These are phyloP conservation scores for Chelidonichthys spinosus DNA, from an alignment of 2,797 vertebrate genomes.

Conservation along the genomic window DNA sequence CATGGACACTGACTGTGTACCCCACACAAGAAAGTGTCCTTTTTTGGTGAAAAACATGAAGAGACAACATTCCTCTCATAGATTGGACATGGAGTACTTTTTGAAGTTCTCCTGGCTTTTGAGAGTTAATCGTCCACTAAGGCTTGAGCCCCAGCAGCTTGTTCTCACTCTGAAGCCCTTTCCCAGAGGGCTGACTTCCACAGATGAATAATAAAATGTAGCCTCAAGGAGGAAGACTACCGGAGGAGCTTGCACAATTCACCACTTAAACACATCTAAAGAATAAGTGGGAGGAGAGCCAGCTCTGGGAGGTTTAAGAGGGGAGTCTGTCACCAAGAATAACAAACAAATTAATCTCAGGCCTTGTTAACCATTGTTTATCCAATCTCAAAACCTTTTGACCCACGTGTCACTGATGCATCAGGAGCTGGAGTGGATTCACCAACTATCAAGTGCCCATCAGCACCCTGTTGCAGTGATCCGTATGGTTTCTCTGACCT, in stretches of 20 bases:
- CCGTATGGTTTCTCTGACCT: conserved; percentile 54
- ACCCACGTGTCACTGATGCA: conserved; percentile 31
- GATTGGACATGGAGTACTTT: conserved; percentile 14
- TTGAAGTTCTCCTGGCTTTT: conserved; percentile 36
- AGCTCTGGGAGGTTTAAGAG: conserved; percentile 24
- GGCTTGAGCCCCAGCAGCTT: conserved; percentile 54
- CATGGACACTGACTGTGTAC: not conserved
- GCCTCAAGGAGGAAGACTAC: conserved; percentile 52
- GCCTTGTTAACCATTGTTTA: conserved; percentile 47
- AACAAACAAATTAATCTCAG: conserved; percentile 52
- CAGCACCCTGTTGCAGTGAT: conserved; percentile 42
- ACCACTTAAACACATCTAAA: conserved; percentile 40
- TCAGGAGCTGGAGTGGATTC: conserved; percentile 40
- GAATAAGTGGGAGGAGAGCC: conserved; percentile 23
- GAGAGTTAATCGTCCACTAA: conserved; percentile 49
- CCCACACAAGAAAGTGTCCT: not conserved
- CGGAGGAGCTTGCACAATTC: conserved; percentile 28
- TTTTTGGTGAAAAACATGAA: conserved; percentile 24
- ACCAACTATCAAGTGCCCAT: conserved; percentile 51
- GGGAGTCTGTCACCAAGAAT: conserved; percentile 22
- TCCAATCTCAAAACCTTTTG: conserved; percentile 34
- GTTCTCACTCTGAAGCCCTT: conserved; percentile 41
- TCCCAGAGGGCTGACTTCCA: conserved; percentile 43
- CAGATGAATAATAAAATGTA: conserved; percentile 71
- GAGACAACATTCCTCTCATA: conserved; percentile 4